These are phyloP conservation scores for Tigriopus japonicus DNA, from an alignment of 1,140 invertebrate genomes.

Conservation along the genomic window DNA sequence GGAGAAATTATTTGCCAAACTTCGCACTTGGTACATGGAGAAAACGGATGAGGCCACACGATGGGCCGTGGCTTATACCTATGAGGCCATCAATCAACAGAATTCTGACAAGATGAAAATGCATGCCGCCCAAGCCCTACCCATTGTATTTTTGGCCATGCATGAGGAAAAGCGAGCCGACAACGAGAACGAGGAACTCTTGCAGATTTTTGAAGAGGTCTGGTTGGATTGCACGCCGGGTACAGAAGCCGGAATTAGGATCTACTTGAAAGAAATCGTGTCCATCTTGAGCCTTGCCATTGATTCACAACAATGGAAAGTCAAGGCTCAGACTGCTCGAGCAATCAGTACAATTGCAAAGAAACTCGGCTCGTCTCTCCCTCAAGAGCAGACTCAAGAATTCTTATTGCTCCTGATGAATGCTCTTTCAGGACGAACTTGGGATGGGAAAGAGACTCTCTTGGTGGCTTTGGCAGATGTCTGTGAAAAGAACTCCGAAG, in stretches of 20 bases:
- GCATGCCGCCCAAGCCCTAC: slow-evolving; percentile 53
- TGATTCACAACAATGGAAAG: slow-evolving; percentile 61
- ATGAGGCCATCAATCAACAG: slow-evolving; percentile 60
- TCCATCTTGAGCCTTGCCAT: slow-evolving; percentile 44
- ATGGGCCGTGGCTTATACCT: slow-evolving; percentile 49
- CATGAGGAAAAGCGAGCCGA: slow-evolving; percentile 48
- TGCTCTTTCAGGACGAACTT: slow-evolving; percentile 61
- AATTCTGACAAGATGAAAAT: slow-evolving; percentile 62
- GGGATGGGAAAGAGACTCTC: slow-evolving; percentile 64
- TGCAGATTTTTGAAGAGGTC: slow-evolving; percentile 57
- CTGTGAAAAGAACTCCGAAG: slow-evolving; percentile 24
- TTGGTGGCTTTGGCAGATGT: slow-evolving; percentile 50
- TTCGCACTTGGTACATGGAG: slow-evolving; percentile 57
- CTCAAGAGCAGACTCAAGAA: slow-evolving; percentile 39
- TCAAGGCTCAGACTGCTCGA: slow-evolving; percentile 63
- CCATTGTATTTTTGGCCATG: slow-evolving; percentile 71
- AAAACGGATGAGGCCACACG: slow-evolving; percentile 49
- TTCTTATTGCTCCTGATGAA: slow-evolving; percentile 46
- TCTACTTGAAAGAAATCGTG: slow-evolving; percentile 53
- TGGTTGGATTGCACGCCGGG: slow-evolving; percentile 73
- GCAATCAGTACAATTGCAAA: slow-evolving; percentile 55
- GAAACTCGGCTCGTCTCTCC: slow-evolving; percentile 44
- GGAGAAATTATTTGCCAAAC: slow-evolving; percentile 60
- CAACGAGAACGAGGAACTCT: slow-evolving; percentile 21
- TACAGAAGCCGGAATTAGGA: slow-evolving; percentile 54